Conservation (phyloP, 2,797 vertebrate genomes). For the Brachymystax lenok region DNA sequence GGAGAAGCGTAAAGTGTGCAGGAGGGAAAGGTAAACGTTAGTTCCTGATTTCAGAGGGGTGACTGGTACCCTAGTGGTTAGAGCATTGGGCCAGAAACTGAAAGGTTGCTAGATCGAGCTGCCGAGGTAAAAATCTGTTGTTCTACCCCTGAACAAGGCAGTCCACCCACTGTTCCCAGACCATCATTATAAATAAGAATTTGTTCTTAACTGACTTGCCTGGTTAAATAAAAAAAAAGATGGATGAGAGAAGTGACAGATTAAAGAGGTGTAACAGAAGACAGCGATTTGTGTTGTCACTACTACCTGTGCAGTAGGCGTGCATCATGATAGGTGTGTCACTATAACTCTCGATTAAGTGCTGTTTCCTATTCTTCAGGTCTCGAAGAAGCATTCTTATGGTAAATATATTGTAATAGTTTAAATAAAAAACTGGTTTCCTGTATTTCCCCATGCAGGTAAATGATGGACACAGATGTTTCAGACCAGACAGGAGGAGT, state of each 20-base stretch:
- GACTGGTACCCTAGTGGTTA: too few species aligned
- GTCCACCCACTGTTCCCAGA: too few species aligned
- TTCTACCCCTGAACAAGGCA: too few species aligned
- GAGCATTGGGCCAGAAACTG: too few species aligned
- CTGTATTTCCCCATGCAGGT: slow-evolving; percentile 24
- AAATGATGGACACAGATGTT: slow-evolving; percentile 40
- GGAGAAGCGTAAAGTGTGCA: slow-evolving; percentile 37
- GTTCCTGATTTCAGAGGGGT: slow-evolving; percentile 67
- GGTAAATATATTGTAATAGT: slow-evolving; percentile 1
- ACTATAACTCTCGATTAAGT: not conserved
- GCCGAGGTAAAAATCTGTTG: too few species aligned
- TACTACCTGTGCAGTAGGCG: not conserved
- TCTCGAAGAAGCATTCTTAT: not conserved
- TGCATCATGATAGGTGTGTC: too few species aligned
- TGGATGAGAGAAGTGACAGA: slow-evolving; percentile 62
- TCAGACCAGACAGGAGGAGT: slow-evolving; percentile 60
- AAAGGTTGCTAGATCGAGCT: too few species aligned
- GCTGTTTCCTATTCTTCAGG: slow-evolving; percentile 8
- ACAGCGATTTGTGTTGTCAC: not conserved
- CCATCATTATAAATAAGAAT: too few species aligned
- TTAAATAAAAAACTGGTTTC: slow-evolving; percentile 10
- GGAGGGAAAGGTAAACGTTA: slow-evolving; percentile 58
- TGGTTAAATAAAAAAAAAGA: too few species aligned
- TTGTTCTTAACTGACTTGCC: too few species aligned
- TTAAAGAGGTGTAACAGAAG: slow-evolving; percentile 36